Evolutionary conservation across 1,140 invertebrate species (phyloP).

Genomic region (Elymnias hypermnestra): DNA sequence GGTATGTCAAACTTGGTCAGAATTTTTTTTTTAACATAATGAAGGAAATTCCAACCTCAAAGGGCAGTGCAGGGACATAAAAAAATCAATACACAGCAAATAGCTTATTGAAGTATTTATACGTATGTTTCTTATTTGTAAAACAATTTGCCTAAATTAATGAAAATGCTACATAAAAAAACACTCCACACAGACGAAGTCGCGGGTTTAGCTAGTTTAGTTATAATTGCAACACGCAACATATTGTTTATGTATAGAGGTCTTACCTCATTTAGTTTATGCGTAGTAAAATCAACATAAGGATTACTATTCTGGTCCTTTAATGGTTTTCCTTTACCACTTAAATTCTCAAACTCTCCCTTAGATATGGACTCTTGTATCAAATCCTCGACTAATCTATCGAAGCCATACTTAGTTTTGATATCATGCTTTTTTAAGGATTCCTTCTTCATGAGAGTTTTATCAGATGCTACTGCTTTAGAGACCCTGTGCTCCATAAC

Average conservation of each 20-base stretch:
- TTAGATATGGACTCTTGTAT: constrained; percentile 93
- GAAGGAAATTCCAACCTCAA: too few relatives aligned
- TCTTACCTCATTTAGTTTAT: constrained; percentile 89
- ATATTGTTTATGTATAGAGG: background rate
- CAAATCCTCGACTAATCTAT: constrained; percentile 91
- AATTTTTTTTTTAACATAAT: too few relatives aligned
- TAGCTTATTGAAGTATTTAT: too few relatives aligned
- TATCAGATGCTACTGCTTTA: constrained; percentile 81
- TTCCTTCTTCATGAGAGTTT: constrained; percentile 81
- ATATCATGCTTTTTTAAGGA: constrained; percentile 81
- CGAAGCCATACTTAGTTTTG: constrained; percentile 90
- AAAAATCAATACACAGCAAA: too few relatives aligned
- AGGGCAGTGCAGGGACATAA: too few relatives aligned
- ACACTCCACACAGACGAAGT: too few relatives aligned
- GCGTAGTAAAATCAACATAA: constrained; percentile 91
- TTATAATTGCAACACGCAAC: background rate
- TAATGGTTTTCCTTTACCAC: constrained; percentile 88
- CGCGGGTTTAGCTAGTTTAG: too few relatives aligned
- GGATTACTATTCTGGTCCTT: constrained; percentile 83
- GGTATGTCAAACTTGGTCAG: too few relatives aligned
- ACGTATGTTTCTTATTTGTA: too few relatives aligned
- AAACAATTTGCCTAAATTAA: too few relatives aligned
- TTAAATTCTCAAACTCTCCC: constrained; percentile 91
- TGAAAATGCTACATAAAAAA: too few relatives aligned
- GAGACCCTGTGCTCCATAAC: constrained; percentile 85